Evolutionary conservation across 2,113 vertebrate species (phyloP).

Genomic region (Agapornis roseicollis): DNA sequence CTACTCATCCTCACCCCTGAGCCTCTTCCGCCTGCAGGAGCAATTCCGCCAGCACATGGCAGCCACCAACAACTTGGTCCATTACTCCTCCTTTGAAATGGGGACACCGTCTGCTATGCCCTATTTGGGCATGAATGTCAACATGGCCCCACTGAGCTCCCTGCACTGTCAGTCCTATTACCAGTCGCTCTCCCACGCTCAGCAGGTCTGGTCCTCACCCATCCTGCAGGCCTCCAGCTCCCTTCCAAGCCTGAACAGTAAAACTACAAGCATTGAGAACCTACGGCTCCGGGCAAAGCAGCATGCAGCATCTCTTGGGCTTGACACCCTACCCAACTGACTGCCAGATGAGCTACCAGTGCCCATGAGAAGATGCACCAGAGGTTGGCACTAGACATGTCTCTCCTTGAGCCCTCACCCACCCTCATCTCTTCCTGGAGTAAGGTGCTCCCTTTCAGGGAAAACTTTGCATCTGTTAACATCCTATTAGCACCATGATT

Average conservation of each 20-base stretch:
- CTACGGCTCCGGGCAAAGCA: conserved; percentile 96
- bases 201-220: conserved; percentile 94
- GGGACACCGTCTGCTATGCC: conserved; percentile 87
- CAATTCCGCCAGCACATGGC: conserved; percentile 99
- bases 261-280: conserved; percentile 98
- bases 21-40: conserved; percentile 98
- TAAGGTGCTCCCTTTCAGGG: conserved; percentile 28
- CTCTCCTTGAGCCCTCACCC: neutral
- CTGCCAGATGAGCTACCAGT: neutral
- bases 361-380: neutral
- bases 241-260: conserved; percentile 92
- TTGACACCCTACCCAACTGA: conserved; percentile 96
- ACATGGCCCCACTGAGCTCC: conserved; percentile 90
- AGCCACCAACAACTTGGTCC: conserved; percentile 96
- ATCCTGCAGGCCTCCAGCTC: conserved; percentile 85
- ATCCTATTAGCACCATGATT: neutral
- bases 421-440: neutral
- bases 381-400: neutral
- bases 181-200: conserved; percentile 93
- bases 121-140: conserved; percentile 94
- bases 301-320: conserved; percentile 91
- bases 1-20: conserved; percentile 96
- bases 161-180: conserved; percentile 98
- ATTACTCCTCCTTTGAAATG: conserved; percentile 97
- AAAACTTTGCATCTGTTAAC: neutral